These are phyloP conservation scores for Branchinecta lindahli DNA, from an alignment of 1,140 invertebrate genomes.

Conservation along the genomic window DNA sequence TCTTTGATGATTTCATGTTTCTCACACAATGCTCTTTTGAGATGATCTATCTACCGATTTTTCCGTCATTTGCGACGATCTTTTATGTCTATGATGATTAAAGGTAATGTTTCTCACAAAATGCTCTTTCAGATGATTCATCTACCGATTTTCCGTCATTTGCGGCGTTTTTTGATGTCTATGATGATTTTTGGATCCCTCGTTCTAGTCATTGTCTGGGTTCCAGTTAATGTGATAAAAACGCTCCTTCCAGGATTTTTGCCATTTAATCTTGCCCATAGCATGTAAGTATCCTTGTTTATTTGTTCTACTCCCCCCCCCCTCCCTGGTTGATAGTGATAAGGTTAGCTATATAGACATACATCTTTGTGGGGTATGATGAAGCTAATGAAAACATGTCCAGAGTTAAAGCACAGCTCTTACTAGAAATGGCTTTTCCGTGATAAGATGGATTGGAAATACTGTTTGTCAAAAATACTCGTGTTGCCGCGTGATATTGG, in stretches of 20 bases:
- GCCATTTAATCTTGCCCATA: constrained; percentile 69
- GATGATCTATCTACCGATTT: constrained; percentile 95
- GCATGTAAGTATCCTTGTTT: constrained; percentile 33
- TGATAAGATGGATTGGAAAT: too few relatives aligned
- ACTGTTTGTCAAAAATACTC: too few relatives aligned
- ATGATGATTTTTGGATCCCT: constrained; percentile 91
- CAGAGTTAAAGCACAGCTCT: too few relatives aligned
- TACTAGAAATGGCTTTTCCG: too few relatives aligned
- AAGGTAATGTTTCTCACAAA: too few relatives aligned
- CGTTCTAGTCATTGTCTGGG: constrained; percentile 87
- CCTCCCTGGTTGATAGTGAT: not conserved
- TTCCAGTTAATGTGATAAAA: constrained; percentile 78
- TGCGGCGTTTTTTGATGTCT: constrained; percentile 73
- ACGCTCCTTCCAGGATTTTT: constrained; percentile 67
- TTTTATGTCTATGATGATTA: constrained; percentile 81
- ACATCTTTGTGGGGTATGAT: not conserved
- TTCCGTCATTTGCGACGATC: constrained; percentile 73
- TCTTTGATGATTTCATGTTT: too few relatives aligned
- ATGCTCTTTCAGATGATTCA: constrained; percentile 75
- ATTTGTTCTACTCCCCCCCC: too few relatives aligned
- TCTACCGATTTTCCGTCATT: constrained; percentile 75
- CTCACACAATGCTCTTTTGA: too few relatives aligned
- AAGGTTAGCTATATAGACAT: constrained; percentile 2
- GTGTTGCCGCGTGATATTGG: too few relatives aligned
- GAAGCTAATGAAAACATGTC: too few relatives aligned